Evolutionary conservation across 1,140 invertebrate genomes (phyloP).

Genomic region (Trichoplusia ni): DNA sequence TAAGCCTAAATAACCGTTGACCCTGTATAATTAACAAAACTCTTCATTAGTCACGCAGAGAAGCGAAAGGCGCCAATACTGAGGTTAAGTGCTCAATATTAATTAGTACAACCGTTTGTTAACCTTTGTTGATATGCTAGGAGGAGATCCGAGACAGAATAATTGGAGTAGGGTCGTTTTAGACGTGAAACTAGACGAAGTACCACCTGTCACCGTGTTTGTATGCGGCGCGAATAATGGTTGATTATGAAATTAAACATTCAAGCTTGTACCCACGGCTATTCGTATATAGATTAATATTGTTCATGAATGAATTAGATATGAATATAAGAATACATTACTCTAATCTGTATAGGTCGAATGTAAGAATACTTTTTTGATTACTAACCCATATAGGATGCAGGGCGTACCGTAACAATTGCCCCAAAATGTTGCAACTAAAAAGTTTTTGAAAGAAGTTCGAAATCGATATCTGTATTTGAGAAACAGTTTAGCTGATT

Average conservation of each 20-base stretch:
- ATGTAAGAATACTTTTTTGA: too few relatives aligned
- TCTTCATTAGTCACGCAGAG: slow-evolving; percentile 8
- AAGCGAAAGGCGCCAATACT: slow-evolving; percentile 8
- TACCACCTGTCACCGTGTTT: not conserved
- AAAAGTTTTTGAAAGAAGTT: too few relatives aligned
- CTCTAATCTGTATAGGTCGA: too few relatives aligned
- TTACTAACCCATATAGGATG: too few relatives aligned
- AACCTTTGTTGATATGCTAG: slow-evolving; percentile 12
- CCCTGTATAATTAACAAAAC: slow-evolving; percentile 4
- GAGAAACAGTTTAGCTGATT: too few relatives aligned
- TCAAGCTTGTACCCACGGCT: not conserved
- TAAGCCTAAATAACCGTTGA: not conserved
- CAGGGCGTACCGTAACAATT: too few relatives aligned
- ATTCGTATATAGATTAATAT: too few relatives aligned
- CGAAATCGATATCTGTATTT: too few relatives aligned
- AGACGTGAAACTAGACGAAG: not conserved
- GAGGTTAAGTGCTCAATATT: slow-evolving; percentile 19
- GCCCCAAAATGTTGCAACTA: too few relatives aligned
- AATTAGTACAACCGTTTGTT: slow-evolving; percentile 23
- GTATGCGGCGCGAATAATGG: not conserved
- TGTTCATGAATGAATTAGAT: too few relatives aligned
- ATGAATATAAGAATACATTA: too few relatives aligned
- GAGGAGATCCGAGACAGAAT: slow-evolving; percentile 1
- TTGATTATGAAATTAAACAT: not conserved
- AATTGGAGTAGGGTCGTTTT: slow-evolving; percentile 14